These are phyloP conservation scores for Globodera ellingtonae DNA, from an alignment of 1,140 invertebrate genomes.

Conservation along the genomic window DNA sequence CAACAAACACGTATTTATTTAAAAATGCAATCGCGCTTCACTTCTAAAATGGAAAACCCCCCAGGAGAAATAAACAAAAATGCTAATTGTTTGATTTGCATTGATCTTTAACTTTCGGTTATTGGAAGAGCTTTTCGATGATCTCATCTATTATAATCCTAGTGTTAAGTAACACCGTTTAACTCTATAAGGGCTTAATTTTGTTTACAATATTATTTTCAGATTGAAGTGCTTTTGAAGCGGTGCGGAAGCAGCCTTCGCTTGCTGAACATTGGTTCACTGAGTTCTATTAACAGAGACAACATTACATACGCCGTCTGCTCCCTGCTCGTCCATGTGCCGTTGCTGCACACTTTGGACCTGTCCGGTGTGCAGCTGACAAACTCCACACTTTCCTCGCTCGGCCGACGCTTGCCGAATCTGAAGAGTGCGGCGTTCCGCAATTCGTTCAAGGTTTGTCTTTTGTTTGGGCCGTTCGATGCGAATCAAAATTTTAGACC, in stretches of 20 bases:
- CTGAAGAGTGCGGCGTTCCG: constrained; percentile 12
- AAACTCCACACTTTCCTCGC: constrained; percentile 19
- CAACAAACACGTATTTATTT: not conserved
- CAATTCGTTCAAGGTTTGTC: constrained; percentile 26
- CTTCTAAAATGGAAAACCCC: no score
- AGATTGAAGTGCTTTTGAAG: constrained; percentile 26
- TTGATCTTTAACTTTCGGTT: no score
- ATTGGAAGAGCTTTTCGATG: no score
- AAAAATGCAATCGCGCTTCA: no score
- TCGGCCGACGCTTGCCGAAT: constrained; percentile 13
- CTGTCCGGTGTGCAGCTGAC: constrained; percentile 20
- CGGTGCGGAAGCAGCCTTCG: constrained; percentile 10
- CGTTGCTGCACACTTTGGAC: constrained; percentile 11
- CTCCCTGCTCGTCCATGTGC: constrained; percentile 3
- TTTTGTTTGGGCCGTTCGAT: not conserved
- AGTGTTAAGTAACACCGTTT: no score
- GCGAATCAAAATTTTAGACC: not conserved
- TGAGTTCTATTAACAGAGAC: not conserved
- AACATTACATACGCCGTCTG: constrained; percentile 20
- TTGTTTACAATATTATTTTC: not conserved
- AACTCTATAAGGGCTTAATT: not conserved
- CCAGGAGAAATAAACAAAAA: no score
- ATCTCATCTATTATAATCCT: no score
- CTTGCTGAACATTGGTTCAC: constrained; percentile 4
- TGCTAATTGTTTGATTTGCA: not conserved